Percentiles rank a stretch among this genome's conserved stretches.
Conservation (phyloP, 2,797 vertebrate species). For the Coranthus polyacanthus region DNA sequence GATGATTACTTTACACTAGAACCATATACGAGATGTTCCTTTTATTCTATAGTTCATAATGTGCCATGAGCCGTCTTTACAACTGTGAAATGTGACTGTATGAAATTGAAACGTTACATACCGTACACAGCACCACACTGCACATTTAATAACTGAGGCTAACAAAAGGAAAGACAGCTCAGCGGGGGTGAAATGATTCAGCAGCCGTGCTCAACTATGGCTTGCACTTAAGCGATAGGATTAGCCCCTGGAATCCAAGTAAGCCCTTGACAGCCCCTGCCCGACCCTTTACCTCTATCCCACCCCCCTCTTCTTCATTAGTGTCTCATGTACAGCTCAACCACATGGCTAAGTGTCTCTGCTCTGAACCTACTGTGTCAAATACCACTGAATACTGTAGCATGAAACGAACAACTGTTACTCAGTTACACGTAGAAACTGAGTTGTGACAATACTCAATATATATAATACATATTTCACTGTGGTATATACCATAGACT, state of each 20-base stretch:
- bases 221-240: slow-evolving; percentile 67
- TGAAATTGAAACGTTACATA: background rate
- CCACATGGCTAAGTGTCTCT: slow-evolving; percentile 37
- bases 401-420: too few species aligned
- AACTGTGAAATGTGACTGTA: background rate
- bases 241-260: slow-evolving; percentile 81
- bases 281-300: slow-evolving; percentile 32
- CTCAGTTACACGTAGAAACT: too few species aligned
- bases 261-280: slow-evolving; percentile 71
- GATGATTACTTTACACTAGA: background rate
- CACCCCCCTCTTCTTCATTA: slow-evolving; percentile 4
- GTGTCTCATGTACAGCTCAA: slow-evolving; percentile 27
- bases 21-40: background rate
- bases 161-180: slow-evolving; percentile 17
- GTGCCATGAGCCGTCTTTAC: background rate
- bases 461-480: too few species aligned
- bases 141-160: background rate
- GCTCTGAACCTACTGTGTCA: background rate
- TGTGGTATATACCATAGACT: too few species aligned
- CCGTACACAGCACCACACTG: background rate
- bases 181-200: slow-evolving; percentile 58
- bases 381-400: background rate
- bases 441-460: too few species aligned
- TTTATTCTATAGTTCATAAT: background rate
- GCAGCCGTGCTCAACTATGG: slow-evolving; percentile 63